These are phyloP conservation scores for Troides aeacus DNA, from an alignment of 2,888 invertebrate genomes.

Conservation along the genomic window DNA sequence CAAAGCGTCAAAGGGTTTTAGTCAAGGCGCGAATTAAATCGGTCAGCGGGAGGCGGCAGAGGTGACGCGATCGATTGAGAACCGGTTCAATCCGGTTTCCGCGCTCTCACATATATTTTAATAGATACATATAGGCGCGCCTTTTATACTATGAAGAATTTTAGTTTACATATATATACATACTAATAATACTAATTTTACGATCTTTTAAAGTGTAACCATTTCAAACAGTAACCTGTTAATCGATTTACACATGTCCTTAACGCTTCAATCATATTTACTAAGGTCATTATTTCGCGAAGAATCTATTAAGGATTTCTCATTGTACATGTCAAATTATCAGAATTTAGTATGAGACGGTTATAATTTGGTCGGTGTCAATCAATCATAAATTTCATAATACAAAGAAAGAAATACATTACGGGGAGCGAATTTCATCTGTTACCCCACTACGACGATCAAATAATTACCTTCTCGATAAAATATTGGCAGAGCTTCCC, in stretches of 20 bases:
- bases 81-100: conserved; percentile 48
- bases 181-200: neutral
- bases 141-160: neutral
- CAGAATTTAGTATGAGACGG: neutral
- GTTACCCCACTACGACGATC: conserved; percentile 61
- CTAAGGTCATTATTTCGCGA: neutral
- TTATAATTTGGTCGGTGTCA: conserved; percentile 18
- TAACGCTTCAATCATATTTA: neutral
- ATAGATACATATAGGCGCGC: neutral
- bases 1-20: conserved; percentile 75
- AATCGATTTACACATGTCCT: neutral
- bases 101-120: neutral
- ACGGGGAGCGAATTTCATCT: conserved; percentile 50
- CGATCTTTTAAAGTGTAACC: neutral
- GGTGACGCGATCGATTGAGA: conserved; percentile 54
- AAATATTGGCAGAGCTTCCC: conserved; percentile 71
- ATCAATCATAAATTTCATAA: conserved; percentile 57
- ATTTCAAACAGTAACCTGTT: neutral
- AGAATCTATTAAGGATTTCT: neutral
- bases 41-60: conserved; percentile 68
- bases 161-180: neutral
- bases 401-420: conserved; percentile 54
- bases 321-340: conserved; percentile 1
- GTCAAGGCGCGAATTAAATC: conserved; percentile 73
- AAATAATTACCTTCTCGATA: conserved; percentile 76